Evolutionary conservation across 1,140 invertebrate species (phyloP).

Genomic region (Vollenhovia emeryi): DNA sequence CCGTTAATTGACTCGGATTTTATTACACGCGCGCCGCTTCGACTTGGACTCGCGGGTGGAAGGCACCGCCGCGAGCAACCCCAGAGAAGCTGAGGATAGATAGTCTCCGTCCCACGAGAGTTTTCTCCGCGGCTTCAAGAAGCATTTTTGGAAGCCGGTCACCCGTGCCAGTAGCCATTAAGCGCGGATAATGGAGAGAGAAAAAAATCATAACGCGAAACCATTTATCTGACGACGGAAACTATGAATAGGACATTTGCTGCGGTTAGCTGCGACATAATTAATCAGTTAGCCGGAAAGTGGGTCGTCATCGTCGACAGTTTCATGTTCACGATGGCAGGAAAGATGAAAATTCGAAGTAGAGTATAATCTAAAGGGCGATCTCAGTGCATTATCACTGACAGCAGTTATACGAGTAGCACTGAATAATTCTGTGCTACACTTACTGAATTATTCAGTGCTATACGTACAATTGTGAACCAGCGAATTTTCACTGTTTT

Average conservation of each 20-base stretch:
- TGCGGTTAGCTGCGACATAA: slow-evolving; percentile 41
- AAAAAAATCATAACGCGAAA: slow-evolving; percentile 65
- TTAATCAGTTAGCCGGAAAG: slow-evolving; percentile 36
- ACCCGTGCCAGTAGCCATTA: slow-evolving; percentile 59
- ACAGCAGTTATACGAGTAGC: too few relatives aligned
- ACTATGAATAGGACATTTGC: slow-evolving; percentile 49
- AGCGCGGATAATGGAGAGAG: slow-evolving; percentile 19
- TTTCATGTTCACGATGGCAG: slow-evolving; percentile 1
- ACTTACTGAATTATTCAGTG: too few relatives aligned
- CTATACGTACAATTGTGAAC: too few relatives aligned
- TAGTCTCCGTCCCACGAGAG: slow-evolving; percentile 33
- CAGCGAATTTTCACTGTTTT: too few relatives aligned
- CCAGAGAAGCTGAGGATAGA: slow-evolving; percentile 57
- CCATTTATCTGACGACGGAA: slow-evolving; percentile 43
- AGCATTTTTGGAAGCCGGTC: slow-evolving; percentile 68
- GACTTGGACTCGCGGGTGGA: slow-evolving; percentile 41
- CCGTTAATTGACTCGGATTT: slow-evolving; percentile 82
- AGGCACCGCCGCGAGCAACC: slow-evolving; percentile 64
- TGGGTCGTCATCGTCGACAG: slow-evolving; percentile 5
- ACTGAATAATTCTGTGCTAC: too few relatives aligned
- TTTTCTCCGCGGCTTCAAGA: slow-evolving; percentile 31
- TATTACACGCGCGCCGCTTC: slow-evolving; percentile 76
- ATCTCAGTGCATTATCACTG: too few relatives aligned
- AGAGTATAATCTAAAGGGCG: too few relatives aligned
- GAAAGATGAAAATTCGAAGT: slow-evolving; percentile 7